A percentile compares a stretch with the other conserved stretches of the same genome.
Conservation (phyloP, 2,113 vertebrate genomes). For the Danionella cerebrum region DNA sequence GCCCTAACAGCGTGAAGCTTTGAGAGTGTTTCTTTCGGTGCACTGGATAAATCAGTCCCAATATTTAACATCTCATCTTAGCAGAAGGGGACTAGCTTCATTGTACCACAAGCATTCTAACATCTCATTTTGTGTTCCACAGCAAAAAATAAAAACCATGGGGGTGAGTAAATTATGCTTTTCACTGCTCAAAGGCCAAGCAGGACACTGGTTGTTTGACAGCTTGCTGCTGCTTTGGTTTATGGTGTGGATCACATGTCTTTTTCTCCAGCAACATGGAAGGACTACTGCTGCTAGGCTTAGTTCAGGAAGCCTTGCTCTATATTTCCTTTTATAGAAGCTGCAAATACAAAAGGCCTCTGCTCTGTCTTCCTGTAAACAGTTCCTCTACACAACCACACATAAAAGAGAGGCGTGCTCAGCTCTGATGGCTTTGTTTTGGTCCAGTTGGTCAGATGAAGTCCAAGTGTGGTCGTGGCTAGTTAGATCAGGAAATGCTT, state of each 20-base stretch:
- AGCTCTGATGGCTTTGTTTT: slow-evolving; percentile 3
- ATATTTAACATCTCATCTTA: no score
- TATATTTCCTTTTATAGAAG: slow-evolving; percentile 72
- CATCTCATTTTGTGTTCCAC: neutral
- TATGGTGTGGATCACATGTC: neutral
- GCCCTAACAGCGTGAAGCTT: no score
- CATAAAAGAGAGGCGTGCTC: slow-evolving; percentile 23
- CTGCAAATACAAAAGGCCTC: slow-evolving; percentile 61
- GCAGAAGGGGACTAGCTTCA: neutral
- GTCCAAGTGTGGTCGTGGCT: neutral
- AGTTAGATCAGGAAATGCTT: slow-evolving; percentile 29
- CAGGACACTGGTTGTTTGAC: neutral
- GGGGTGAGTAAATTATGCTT: neutral
- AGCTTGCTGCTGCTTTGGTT: neutral
- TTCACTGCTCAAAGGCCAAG: neutral
- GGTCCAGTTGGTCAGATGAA: slow-evolving; percentile 21
- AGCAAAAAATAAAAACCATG: neutral
- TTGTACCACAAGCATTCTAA: neutral
- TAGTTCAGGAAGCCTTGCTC: slow-evolving; percentile 61
- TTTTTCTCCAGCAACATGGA: neutral
- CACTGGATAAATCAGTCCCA: no score
- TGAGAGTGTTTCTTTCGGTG: no score
- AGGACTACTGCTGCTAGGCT: slow-evolving; percentile 38
- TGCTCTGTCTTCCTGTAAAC: slow-evolving; percentile 70
- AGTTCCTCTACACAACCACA: slow-evolving; percentile 44